These are phyloP conservation scores for Hololepta plana DNA, from an alignment of 2,888 invertebrate species.

Conservation along the genomic window DNA sequence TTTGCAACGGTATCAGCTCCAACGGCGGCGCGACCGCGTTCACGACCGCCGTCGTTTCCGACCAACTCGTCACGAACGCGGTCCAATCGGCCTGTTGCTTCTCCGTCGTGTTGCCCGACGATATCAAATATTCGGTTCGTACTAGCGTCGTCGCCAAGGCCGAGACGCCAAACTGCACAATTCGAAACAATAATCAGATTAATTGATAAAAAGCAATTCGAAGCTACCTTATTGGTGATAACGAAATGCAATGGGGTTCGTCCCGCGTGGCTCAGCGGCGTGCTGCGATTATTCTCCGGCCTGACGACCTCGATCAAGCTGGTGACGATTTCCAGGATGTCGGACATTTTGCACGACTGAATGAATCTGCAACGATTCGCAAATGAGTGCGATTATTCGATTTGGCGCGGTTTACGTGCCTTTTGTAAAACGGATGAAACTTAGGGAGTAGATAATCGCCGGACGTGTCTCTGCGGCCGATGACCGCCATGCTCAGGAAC, in stretches of 20 bases:
- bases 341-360: constrained; percentile 20
- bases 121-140: constrained; percentile 29
- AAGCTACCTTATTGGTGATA: constrained; percentile 31
- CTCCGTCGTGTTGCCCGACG: constrained; percentile 19
- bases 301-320: constrained; percentile 21
- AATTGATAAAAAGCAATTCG: constrained; percentile 4
- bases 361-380: constrained; percentile 16
- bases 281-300: constrained; percentile 20
- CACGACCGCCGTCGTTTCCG: constrained; percentile 23
- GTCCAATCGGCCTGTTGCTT: constrained; percentile 28
- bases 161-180: constrained; percentile 36
- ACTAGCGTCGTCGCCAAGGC: constrained; percentile 33
- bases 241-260: constrained; percentile 27
- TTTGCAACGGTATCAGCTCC: constrained; percentile 19
- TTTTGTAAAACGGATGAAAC: constrained; percentile 38
- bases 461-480: constrained; percentile 37
- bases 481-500: constrained; percentile 36
- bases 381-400: neutral
- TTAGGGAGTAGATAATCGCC: constrained; percentile 31
- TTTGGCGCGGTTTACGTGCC: constrained; percentile 23
- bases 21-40: constrained; percentile 19
- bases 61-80: constrained; percentile 33
- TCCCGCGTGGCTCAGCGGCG: constrained; percentile 23
- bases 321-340: constrained; percentile 21
- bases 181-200: constrained; percentile 1